Conservation (phyloP, 1,140 invertebrate genomes). For the Chironomus striatipennis region DNA sequence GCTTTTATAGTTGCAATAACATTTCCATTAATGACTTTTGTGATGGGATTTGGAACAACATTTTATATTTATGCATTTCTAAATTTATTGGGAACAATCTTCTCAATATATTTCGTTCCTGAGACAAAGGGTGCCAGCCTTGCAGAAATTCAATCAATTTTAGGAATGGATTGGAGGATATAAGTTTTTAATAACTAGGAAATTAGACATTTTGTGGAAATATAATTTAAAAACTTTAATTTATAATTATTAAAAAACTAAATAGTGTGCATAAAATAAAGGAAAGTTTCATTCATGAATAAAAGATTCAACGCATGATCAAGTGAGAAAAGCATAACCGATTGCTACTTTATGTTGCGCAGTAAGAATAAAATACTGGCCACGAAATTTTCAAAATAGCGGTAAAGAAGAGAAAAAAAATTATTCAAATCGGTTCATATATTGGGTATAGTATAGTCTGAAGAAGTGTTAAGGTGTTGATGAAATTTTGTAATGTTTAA, state of each 20-base stretch:
- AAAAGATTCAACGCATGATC: neutral
- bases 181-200: neutral
- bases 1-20: neutral
- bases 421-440: neutral
- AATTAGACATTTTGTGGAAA: neutral
- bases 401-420: neutral
- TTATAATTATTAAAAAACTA: neutral
- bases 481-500: conserved; percentile 5
- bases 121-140: neutral
- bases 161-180: neutral
- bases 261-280: neutral
- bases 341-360: neutral
- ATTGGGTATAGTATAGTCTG: conserved; percentile 1
- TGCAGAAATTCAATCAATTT: neutral
- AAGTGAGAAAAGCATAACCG: neutral
- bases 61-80: neutral
- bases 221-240: neutral
- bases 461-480: conserved; percentile 16
- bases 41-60: neutral
- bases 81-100: neutral
- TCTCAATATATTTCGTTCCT: neutral
- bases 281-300: neutral
- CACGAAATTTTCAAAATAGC: neutral
- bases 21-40: neutral
- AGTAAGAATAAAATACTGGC: neutral